Percentiles rank a stretch among this genome's conserved stretches.
Conservation (phyloP, 2,797 vertebrate species). For the Xiphophorus birchmanni region DNA sequence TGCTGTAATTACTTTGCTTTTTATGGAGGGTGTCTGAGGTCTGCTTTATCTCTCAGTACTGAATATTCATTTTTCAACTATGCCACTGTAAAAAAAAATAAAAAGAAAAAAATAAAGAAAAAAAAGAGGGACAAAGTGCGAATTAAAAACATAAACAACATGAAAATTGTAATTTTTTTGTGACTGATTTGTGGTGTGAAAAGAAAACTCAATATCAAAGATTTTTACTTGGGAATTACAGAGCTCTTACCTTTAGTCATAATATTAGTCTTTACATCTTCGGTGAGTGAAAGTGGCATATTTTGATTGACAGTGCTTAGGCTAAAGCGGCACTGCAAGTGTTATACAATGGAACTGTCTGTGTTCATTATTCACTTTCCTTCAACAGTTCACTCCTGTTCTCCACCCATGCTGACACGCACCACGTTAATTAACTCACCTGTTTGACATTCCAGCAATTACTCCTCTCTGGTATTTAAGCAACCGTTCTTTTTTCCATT, state of each 20-base stretch:
- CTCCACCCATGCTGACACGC: not conserved
- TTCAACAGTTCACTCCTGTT: not conserved
- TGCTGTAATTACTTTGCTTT: conserved; percentile 79
- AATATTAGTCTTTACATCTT: conserved; percentile 25
- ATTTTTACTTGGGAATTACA: conserved; percentile 18
- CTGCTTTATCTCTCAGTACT: conserved; percentile 80
- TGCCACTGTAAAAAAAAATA: conserved; percentile 81
- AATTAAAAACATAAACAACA: conserved; percentile 82
- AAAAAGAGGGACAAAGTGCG: conserved; percentile 63
- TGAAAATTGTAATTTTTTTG: conserved; percentile 65
- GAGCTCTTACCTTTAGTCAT: conserved; percentile 16
- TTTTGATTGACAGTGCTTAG: conserved; percentile 32
- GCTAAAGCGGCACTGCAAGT: conserved; percentile 41
- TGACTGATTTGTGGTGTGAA: conserved; percentile 41
- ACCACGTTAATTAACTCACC: not conserved
- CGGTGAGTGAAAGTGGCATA: conserved; percentile 5
- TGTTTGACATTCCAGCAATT: not conserved
- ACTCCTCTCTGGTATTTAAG: not conserved
- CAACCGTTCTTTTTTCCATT: not conserved
- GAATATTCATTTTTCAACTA: conserved; percentile 85
- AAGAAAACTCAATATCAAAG: conserved; percentile 14
- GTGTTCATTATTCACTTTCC: conserved; percentile 2
- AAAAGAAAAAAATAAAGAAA: conserved; percentile 27
- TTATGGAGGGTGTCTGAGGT: conserved; percentile 77
- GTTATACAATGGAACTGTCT: conserved; percentile 35